Base-by-base conservation (phyloP, 2,113 vertebrate genomes). In the Oncorhynchus tshawytscha region DNA sequence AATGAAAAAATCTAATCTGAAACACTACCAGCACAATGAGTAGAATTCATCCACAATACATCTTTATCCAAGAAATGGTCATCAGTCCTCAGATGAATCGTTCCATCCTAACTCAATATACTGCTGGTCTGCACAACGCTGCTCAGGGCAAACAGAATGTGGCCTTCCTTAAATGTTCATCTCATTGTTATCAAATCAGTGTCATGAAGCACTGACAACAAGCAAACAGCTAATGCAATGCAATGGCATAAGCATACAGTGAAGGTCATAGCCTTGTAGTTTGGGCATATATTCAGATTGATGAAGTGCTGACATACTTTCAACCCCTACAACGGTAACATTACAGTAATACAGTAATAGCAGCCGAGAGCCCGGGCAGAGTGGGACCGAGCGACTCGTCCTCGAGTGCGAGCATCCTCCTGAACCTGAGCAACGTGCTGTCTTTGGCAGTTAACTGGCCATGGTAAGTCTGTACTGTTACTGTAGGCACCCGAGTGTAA, bases 111-210 rank as follows among this genome's bases (percentile, higher is more conserved):
- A 86, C 84, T 72, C 70, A 65, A 75, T 79, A 48, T 24, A 82
- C 76, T 80, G 22, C 76, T 79, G 9, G 76, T 59, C 29, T 77
- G 75, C 60, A 70, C 49, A 45, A 75, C 3, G 78, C 34, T 69
- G 4, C 69, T 82, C 76, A 71, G 79, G 70, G 31, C 54, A 78
- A 81, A 80, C 75, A 18, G 81, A 79, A 78, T 69, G 78, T 77
- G 78, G 82, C 68, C 85, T 76, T 84, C 82, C 87, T 84, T 88
- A 88, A 86, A 89, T 89, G 86, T 84, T 91, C 84, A 89, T 89
- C 77, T 85, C 75, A 70, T 72, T 77, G 84, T 87, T 85, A 87
- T 88, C 86, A 82, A 87, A 88, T 83, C 83, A 86, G 69, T 60
- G 79, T 85, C 84, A 75, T 70, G 71, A 54, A 68, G 51, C 75